Evolutionary conservation across 2,888 invertebrate genomes (phyloP), one percentile per base, ranked within the genome.

Genomic region (Melanostoma scalare): DNA sequence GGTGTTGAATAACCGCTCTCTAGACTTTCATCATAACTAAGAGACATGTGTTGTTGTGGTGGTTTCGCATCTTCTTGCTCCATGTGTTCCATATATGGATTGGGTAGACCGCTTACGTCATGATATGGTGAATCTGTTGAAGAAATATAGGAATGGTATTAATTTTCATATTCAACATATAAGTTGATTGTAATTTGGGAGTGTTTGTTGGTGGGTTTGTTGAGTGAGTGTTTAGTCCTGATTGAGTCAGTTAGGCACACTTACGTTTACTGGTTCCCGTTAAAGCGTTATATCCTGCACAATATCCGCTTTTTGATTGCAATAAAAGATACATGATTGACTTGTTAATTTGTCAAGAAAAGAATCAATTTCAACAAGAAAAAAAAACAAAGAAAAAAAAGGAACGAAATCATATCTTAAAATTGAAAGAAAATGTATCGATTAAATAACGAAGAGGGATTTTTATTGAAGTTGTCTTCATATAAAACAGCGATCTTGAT

Each of bases 1-100:
- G 97, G 97, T 87, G 98, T 97, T 86, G 97, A 97, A 92, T 97
- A 97, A 69, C 97, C 98, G 85, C 97, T 97, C 92, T 97, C 98
- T 67, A 97, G 93, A 88, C 96, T 97, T 92, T 97, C 97, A 92
- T 98, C 97, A 92, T 97, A 97, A 90, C 96, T 96, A 87, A 97
- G 94, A 79, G 96, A 96, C 92, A 96, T 94, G 91, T 96, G 96
- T 89, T 95, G 95, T 77, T 96, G 95, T 40, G 96, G 96, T 86
- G 90, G 89, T 88, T 91, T 89, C 87, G 90, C 88, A 88, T 91
- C 91, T 91, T 97, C 96, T 89, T 96, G 95, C 88, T 97, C 97
- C 92, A 95, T 93, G 89, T 94, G 94, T 89, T 95, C 96, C 93
- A 95, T 93, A 92, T 96, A 97, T 56, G 96, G 96, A 92, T 96